Conservation (phyloP, 1,140 invertebrate species). For the Trachymyrmex septentrionalis region DNA sequence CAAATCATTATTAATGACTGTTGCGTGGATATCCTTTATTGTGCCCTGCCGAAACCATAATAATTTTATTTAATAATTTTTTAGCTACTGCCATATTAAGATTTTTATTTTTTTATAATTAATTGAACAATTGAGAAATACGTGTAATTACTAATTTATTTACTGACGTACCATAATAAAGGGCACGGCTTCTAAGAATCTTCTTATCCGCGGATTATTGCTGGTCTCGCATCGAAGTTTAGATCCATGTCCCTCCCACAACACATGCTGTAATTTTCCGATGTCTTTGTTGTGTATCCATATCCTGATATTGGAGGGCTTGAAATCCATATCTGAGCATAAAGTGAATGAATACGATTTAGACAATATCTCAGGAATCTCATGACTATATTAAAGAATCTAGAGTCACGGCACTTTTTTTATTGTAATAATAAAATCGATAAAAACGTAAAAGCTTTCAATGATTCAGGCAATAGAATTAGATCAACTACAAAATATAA, state of each 20-base stretch:
- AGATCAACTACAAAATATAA: neutral
- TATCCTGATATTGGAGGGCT: constrained; percentile 95
- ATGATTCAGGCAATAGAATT: neutral
- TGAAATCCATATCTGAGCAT: constrained; percentile 89
- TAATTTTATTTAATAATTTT: constrained; percentile 7
- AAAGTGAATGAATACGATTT: neutral
- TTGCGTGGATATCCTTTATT: constrained; percentile 93
- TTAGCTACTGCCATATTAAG: neutral
- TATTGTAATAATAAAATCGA: neutral
- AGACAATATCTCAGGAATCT: neutral
- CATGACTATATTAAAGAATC: neutral
- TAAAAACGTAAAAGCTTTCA: neutral
- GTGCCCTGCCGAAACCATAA: constrained; percentile 88
- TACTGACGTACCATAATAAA: constrained; percentile 92
- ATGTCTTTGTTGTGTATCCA: constrained; percentile 97
- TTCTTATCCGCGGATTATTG: constrained; percentile 92
- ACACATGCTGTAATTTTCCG: constrained; percentile 92
- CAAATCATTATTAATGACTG: constrained; percentile 92
- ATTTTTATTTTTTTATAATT: neutral
- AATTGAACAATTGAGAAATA: neutral
- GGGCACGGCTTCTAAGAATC: constrained; percentile 94
- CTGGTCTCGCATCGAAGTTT: constrained; percentile 93
- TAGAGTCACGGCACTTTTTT: neutral
- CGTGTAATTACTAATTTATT: neutral
- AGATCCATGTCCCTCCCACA: constrained; percentile 95